Conservation (phyloP, 2,113 vertebrate genomes). For the Crotalus horridus region DNA sequence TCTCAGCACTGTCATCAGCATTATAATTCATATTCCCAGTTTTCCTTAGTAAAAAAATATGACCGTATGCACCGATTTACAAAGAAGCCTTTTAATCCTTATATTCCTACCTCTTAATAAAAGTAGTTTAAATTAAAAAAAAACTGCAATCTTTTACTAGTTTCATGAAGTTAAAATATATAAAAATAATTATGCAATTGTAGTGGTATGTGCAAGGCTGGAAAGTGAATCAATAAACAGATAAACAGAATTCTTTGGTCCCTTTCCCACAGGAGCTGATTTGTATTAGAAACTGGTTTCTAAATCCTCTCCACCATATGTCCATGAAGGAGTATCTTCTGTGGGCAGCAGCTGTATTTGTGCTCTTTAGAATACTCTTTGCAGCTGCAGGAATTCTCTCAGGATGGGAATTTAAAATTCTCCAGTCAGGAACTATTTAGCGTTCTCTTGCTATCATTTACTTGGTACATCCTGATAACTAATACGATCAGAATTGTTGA, state of each 20-base stretch:
- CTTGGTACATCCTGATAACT: neutral
- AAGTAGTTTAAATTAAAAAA: neutral
- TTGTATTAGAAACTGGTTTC: neutral
- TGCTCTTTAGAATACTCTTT: neutral
- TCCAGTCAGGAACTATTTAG: neutral
- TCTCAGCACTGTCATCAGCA: neutral
- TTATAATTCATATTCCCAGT: neutral
- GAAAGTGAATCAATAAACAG: neutral
- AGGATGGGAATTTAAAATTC: neutral
- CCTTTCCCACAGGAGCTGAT: neutral
- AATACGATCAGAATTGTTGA: neutral
- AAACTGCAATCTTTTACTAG: neutral
- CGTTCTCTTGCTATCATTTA: neutral
- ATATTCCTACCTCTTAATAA: neutral
- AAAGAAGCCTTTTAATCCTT: neutral
- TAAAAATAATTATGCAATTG: neutral
- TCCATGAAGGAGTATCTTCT: neutral
- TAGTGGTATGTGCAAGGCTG: neutral
- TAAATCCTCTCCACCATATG: neutral
- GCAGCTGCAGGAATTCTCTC: neutral
- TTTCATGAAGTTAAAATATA: neutral
- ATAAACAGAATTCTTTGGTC: neutral
- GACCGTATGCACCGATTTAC: neutral
- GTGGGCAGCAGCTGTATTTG: neutral
- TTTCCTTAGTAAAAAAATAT: neutral